phyloP scores from a whole-genome alignment of 2,888 invertebrate genomes.

The Andrena minutula region DNA sequence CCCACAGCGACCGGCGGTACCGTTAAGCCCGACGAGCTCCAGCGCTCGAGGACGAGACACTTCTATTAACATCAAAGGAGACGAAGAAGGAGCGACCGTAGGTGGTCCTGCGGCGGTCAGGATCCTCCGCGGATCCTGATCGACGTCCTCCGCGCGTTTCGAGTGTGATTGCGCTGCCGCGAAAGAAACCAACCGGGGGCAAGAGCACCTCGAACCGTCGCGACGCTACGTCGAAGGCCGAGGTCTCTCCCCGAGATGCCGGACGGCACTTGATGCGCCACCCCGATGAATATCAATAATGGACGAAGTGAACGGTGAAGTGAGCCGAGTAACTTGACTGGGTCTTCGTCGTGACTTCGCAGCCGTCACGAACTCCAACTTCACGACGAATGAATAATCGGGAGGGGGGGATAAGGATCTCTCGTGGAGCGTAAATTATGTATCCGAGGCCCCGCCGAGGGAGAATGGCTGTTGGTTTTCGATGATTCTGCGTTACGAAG shows the following conservation, averaged over 20 bases:
- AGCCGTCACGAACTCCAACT: conserved; percentile 27
- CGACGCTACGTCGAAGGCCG: neutral
- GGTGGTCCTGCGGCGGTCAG: conserved; percentile 64
- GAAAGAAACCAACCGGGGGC: neutral
- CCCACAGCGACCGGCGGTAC: conserved; percentile 72
- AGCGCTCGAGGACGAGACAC: conserved; percentile 74
- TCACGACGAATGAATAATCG: conserved; percentile 11
- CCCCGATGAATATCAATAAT: conserved; percentile 39
- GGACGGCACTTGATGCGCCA: conserved; percentile 15
- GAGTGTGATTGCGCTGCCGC: conserved; percentile 24
- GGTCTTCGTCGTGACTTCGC: conserved; percentile 33
- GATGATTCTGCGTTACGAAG: neutral
- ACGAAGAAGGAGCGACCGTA: conserved; percentile 69
- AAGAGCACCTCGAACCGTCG: neutral
- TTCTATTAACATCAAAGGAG: conserved; percentile 78
- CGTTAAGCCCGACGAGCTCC: conserved; percentile 76
- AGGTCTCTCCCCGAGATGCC: neutral
- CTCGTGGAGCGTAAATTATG: conserved; percentile 15
- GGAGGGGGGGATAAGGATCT: neutral
- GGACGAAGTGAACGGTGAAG: conserved; percentile 30
- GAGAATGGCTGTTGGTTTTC: neutral
- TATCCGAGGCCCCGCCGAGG: conserved; percentile 6
- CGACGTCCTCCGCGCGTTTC: conserved; percentile 26
- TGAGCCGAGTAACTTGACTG: conserved; percentile 6
- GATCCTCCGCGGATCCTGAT: conserved; percentile 41